Evolutionary conservation across 1,140 invertebrate genomes (phyloP).

Genomic region (Drosophila pseudoobscura): DNA sequence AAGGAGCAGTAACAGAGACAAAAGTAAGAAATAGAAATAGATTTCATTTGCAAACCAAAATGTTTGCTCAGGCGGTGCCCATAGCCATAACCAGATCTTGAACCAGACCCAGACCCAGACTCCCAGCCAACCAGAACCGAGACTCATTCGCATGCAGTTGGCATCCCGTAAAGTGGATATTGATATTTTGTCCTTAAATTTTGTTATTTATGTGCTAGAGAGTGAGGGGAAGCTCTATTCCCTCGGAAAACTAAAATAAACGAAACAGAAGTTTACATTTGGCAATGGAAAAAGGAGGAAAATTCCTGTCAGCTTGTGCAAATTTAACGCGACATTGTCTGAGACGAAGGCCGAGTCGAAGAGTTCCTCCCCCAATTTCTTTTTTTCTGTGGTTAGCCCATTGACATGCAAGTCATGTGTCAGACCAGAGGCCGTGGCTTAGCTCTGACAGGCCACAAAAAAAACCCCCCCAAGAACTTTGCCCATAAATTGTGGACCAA

Average conservation of each 20-base stretch:
- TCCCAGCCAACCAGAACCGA: slow-evolving; percentile 7
- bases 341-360: slow-evolving; percentile 18
- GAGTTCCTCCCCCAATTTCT: slow-evolving; percentile 14
- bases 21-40: slow-evolving; percentile 72
- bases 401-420: slow-evolving; percentile 78
- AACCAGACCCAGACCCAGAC: slow-evolving; percentile 19
- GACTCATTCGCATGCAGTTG: slow-evolving; percentile 76
- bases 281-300: slow-evolving; percentile 39
- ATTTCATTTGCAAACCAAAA: slow-evolving; percentile 75
- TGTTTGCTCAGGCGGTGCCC: slow-evolving; percentile 56
- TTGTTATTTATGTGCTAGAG: slow-evolving; percentile 73
- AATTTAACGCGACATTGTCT: slow-evolving; percentile 77
- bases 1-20: slow-evolving; percentile 24
- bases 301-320: slow-evolving; percentile 67
- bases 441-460: slow-evolving; percentile 68
- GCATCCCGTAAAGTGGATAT: slow-evolving; percentile 75
- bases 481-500: slow-evolving; percentile 62
- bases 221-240: slow-evolving; percentile 15
- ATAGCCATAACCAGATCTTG: no score
- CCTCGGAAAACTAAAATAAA: slow-evolving; percentile 38
- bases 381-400: slow-evolving; percentile 34
- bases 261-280: slow-evolving; percentile 74
- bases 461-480: slow-evolving; percentile 38
- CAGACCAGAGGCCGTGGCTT: slow-evolving; percentile 76
- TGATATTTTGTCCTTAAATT: slow-evolving; percentile 82